phyloP scores from a whole-genome alignment of 2,797 vertebrate genomes.

The Lepilemur septentrionalis region DNA sequence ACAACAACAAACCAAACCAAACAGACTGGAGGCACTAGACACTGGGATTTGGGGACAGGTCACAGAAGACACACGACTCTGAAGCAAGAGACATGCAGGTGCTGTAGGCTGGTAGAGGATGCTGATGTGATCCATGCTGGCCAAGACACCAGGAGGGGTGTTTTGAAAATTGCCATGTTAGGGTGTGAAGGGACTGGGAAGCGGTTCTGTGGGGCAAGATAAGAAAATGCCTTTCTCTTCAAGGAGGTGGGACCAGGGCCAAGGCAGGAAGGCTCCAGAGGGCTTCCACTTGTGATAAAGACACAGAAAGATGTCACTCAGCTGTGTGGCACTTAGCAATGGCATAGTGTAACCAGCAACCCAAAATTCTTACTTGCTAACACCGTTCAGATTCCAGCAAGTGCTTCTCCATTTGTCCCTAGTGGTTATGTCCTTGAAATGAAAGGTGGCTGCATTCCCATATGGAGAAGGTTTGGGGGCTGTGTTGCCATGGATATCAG shows the following conservation, averaged over 20 bases:
- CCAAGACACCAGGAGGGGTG: no score
- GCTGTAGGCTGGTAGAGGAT: not conserved
- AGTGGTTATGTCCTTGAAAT: not conserved
- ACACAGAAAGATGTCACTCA: not conserved
- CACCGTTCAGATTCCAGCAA: not conserved
- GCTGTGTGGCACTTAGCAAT: not conserved
- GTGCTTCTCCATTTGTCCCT: not conserved
- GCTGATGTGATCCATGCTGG: not conserved
- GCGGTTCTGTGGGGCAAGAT: not conserved
- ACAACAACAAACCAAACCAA: not conserved
- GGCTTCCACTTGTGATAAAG: not conserved
- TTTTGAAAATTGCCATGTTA: not conserved
- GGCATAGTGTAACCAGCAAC: accelerated
- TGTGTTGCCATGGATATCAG: not conserved
- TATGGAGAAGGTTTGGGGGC: not conserved
- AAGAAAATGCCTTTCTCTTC: not conserved
- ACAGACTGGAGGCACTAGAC: not conserved
- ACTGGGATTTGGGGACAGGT: not conserved
- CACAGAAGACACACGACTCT: not conserved
- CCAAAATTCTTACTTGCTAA: not conserved
- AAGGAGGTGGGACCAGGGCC: not conserved
- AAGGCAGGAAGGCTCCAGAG: not conserved
- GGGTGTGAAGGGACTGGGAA: not conserved
- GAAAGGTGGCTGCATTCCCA: not conserved
- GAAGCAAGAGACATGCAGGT: not conserved